Evolutionary conservation across 1,140 invertebrate species (phyloP), one percentile per base, ranked within the genome.

Genomic region (Drosophila punjabiensis): DNA sequence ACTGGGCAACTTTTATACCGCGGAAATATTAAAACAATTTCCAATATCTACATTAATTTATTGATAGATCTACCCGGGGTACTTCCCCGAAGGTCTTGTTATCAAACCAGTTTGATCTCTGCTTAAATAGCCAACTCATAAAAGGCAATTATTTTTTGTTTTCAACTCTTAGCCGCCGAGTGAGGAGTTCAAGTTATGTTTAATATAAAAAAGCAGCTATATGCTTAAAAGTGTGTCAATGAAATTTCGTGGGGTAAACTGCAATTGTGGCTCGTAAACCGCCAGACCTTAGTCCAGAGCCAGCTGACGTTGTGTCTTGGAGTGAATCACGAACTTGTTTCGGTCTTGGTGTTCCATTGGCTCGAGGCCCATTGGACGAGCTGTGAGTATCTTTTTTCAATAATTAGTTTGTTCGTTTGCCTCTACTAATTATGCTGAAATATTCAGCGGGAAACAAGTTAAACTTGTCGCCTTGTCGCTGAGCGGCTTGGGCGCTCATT

Each of bases 201-300:
- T 35, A 70, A 71, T 65, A 56, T 47, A 53, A 39, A 76, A 76
- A 53, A 62, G 30, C 56, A 50, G 24, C 11, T 43, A 43, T 33
- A 35, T 43, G 30, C n/a, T 71, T 33, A 76, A 82, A 89, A 80
- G 32, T 89, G 86, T 89, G 86, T 89, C 85, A 89, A 89, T 89
- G 85, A 90, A 90, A 86, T 90, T 82, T 79, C 71, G 66, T 81
- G 81, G 73, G 74, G 61, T 68, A 71, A 66, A 82, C 69, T 90
- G 79, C 86, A 90, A 84, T 89, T 64, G 81, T 53, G 55, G 68
- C 52, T 70, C 56, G 64, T 66, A 60, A 77, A 82, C 59, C 53
- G 13, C 33, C 45, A 37, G 41, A 75, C 69, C 50, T 70, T 66
- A 59, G 63, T 52, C 30, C 60, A 30, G 35, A 60, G 39, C 16